Percentiles rank a stretch among this genome's conserved stretches.
These are phyloP conservation scores for Campylomormyrus numenius DNA, from an alignment of 2,113 vertebrate genomes.

Conservation along the genomic window DNA sequence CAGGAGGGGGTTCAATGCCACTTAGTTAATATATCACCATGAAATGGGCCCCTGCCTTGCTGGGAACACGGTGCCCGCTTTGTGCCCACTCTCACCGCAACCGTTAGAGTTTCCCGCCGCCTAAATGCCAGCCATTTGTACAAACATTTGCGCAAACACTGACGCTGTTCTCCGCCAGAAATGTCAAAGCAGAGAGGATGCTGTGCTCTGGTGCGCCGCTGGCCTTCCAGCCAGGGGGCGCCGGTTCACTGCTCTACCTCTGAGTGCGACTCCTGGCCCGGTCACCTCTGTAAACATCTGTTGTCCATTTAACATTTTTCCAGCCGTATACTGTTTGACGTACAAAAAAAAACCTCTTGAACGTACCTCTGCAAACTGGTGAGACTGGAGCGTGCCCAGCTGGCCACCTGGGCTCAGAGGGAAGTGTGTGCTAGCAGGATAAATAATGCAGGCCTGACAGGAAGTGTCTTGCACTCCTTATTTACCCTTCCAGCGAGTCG, in stretches of 20 bases:
- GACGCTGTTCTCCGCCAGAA: neutral
- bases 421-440: too few relatives aligned
- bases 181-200: neutral
- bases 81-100: neutral
- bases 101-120: neutral
- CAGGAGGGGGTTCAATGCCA: neutral
- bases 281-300: neutral
- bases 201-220: neutral
- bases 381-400: neutral
- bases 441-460: neutral
- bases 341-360: neutral
- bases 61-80: neutral
- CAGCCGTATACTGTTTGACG: neutral
- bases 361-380: neutral
- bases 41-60: neutral
- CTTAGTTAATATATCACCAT: neutral
- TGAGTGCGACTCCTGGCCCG: neutral
- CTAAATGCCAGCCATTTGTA: neutral
- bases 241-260: neutral
- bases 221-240: neutral
- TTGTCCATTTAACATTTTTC: neutral
- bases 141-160: neutral
- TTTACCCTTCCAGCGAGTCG: conserved; percentile 14
- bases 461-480: conserved; percentile 1
- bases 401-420: neutral